Percentiles rank a stretch among this genome's conserved stretches.
Evolutionary conservation across 2,113 vertebrate genomes (phyloP).

Genomic region (Seriola dumerili): DNA sequence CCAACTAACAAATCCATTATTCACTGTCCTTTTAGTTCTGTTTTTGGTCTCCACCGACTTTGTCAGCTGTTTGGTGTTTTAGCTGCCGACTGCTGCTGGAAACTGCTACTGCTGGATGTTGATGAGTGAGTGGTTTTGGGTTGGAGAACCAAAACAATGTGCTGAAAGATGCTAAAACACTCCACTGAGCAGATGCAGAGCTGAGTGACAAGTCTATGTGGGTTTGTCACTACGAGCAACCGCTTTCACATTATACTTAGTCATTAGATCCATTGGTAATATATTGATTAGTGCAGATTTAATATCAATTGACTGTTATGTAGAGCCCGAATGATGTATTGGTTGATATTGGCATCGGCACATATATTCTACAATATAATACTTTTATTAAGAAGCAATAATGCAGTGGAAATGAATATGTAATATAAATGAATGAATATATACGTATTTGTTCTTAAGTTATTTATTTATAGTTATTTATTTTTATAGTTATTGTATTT

Average conservation of each 20-base stretch:
- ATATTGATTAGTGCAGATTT: neutral
- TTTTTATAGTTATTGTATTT: no score
- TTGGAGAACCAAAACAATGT: neutral
- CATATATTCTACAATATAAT: no score
- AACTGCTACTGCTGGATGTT: no score
- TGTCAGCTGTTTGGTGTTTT: neutral
- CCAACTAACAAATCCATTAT: neutral
- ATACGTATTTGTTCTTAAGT: no score
- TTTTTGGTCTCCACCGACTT: neutral
- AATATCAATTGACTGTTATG: neutral
- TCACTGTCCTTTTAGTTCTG: neutral
- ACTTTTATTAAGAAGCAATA: no score
- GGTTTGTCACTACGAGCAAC: neutral
- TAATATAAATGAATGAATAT: no score
- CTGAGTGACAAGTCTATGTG: neutral
- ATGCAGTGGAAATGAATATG: no score
- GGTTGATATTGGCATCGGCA: no score
- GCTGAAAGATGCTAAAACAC: neutral
- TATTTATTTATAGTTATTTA: no score
- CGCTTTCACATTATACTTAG: neutral
- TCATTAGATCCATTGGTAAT: neutral
- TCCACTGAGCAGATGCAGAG: neutral
- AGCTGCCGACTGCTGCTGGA: no score
- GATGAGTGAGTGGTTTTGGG: no score
- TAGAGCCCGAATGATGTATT: no score